Base-by-base conservation (phyloP, 2,797 vertebrate genomes). In the Danio aesculapii region DNA sequence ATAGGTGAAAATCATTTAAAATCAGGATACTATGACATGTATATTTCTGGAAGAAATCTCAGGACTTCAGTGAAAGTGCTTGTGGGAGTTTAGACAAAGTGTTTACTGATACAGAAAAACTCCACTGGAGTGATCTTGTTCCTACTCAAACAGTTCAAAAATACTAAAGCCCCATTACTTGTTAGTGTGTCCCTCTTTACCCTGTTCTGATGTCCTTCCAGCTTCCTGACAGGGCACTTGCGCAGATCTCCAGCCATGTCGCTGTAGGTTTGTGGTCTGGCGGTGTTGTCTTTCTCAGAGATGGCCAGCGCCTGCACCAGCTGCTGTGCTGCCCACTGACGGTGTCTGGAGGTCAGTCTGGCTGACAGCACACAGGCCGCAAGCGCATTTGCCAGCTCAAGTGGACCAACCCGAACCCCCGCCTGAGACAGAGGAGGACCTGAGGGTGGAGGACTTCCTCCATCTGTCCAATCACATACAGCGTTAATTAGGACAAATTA, bases 311-410 rank as follows among this genome's bases (percentile, higher is more conserved):
- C 92, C 84, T 93, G 92, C 43, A 95, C 90, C 86, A 95, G 92
- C 90, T 95, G 94, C 87, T 92, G 92, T 6, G 94, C 91, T 11
- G 95, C 94, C 95, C 95, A 95, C 85, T 95, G 94, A 12, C 94
- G 91, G 81, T 95, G 92, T 82, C 80, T 90, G 71, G 88, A 92
- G 88, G 88, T 92, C 85, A 95, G 90, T 71, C 92, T 86, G 44
- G 93, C 94, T 4, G 95, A 95, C 53, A 95, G 91, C 58, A 91
- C 92, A 79, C 94, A 95, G 16, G 94, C 95, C 11, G 94, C 93
- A 87, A 95, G 86, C 0, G 94, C 94, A 73, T 95, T 95, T 14
- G 94, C 91, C 83, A 95, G 88, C 87, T 95, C 94, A 84, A 95
- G 90, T 41, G 94, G 93, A 16, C 93, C 91, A 64, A 94, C 92